Percentiles rank a stretch among this genome's conserved stretches.
Conservation (phyloP, 2,888 invertebrate genomes). For the Cremastobaeus sp. region DNA sequence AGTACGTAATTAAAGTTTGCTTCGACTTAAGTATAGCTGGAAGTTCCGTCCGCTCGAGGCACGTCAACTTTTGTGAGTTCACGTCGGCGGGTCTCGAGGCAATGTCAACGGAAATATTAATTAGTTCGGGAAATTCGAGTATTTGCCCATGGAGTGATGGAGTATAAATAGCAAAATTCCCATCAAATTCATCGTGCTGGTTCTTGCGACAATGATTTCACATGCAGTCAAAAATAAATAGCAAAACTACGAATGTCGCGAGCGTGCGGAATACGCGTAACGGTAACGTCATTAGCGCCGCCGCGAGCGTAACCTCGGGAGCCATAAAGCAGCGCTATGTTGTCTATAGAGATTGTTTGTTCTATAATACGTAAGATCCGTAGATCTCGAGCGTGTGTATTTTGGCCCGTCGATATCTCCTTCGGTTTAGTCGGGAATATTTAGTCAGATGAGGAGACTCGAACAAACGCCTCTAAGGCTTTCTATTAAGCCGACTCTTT, state of each 20-base stretch:
- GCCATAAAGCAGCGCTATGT: constrained; percentile 65
- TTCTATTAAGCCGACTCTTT: constrained; percentile 80
- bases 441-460: constrained; percentile 79
- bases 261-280: constrained; percentile 31
- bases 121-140: constrained; percentile 65
- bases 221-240: constrained; percentile 8
- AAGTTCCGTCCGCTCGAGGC: constrained; percentile 40
- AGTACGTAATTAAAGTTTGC: constrained; percentile 41
- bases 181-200: constrained; percentile 16
- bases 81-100: constrained; percentile 39
- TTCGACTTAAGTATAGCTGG: constrained; percentile 26
- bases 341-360: constrained; percentile 70
- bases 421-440: constrained; percentile 74
- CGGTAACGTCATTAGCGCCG: constrained; percentile 50
- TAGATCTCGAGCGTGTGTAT: constrained; percentile 71
- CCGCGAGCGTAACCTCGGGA: constrained; percentile 67
- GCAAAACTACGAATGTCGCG: not conserved
- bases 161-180: constrained; percentile 41
- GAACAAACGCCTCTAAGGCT: constrained; percentile 82
- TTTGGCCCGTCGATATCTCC: constrained; percentile 75
- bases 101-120: constrained; percentile 75
- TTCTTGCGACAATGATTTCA: constrained; percentile 13
- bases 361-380: constrained; percentile 72
- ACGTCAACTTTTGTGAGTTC: constrained; percentile 46
- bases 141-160: constrained; percentile 39